Conservation (phyloP, 2,888 invertebrate genomes). For the Drosophila ustulata region DNA sequence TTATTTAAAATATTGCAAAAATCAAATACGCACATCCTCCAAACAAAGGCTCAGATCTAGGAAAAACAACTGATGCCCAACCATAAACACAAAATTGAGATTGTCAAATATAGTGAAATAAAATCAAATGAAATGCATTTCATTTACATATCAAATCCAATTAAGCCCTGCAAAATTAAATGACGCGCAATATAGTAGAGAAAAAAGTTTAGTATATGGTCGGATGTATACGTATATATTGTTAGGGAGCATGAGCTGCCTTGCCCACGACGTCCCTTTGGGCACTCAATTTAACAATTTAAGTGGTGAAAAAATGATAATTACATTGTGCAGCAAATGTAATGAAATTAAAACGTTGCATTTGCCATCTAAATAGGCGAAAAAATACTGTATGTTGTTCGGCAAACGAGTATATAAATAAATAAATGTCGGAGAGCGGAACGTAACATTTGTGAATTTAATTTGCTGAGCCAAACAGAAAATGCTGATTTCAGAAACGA, state of each 20-base stretch:
- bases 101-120: conserved; percentile 32
- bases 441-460: conserved; percentile 65
- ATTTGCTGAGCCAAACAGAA: conserved; percentile 70
- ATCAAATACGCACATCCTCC: conserved; percentile 9
- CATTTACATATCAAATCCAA: conserved; percentile 67
- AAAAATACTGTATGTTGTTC: conserved; percentile 24
- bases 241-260: not conserved
- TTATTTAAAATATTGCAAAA: conserved; percentile 20
- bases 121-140: conserved; percentile 52
- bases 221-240: not conserved
- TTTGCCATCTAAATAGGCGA: conserved; percentile 49
- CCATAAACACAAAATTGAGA: conserved; percentile 17
- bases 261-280: not conserved
- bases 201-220: conserved; percentile 6
- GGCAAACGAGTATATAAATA: conserved; percentile 63
- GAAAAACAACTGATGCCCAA: not conserved
- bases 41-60: not conserved
- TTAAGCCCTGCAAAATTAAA: conserved; percentile 58
- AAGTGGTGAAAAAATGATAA: conserved; percentile 46
- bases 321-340: conserved; percentile 58
- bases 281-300: conserved; percentile 59
- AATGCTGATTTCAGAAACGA: conserved; percentile 26
- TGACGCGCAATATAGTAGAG: conserved; percentile 28
- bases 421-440: conserved; percentile 50
- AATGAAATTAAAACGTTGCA: conserved; percentile 75